Evolutionary conservation across 2,797 vertebrate genomes (phyloP).

Genomic region (Aselliscus stoliczkanus): DNA sequence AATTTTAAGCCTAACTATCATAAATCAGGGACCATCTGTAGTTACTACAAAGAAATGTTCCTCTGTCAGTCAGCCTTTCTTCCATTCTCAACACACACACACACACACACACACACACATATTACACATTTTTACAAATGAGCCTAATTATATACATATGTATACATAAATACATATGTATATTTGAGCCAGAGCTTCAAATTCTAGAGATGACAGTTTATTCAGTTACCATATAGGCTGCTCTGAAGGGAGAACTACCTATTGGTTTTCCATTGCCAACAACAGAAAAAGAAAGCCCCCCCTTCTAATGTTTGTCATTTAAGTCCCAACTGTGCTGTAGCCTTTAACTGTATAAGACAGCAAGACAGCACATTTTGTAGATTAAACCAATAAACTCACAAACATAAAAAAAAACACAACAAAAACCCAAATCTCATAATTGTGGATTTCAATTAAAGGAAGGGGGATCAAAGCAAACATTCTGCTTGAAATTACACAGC

Average conservation of each 20-base stretch:
- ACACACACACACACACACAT: neutral
- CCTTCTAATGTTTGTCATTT: conserved; percentile 77
- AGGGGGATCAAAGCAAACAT: conserved; percentile 86
- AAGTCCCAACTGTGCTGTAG: conserved; percentile 83
- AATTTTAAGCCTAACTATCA: neutral
- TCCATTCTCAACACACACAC: conserved; percentile 20
- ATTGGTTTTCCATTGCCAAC: conserved; percentile 53
- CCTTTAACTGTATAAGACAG: conserved; percentile 84
- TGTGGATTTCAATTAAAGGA: conserved; percentile 88
- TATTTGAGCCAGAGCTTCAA: neutral
- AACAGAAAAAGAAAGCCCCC: conserved; percentile 64
- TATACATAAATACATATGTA: neutral
- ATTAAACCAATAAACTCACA: conserved; percentile 87
- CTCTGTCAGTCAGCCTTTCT: neutral
- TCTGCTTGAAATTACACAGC: conserved; percentile 87
- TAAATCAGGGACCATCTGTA: neutral
- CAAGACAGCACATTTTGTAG: conserved; percentile 86
- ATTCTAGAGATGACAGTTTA: conserved; percentile 43
- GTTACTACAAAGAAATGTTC: neutral
- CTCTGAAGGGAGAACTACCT: conserved; percentile 70
- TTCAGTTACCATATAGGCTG: conserved; percentile 60
- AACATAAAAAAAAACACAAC: conserved; percentile 85
- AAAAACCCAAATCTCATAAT: conserved; percentile 87
- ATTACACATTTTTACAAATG: neutral
- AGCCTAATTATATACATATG: neutral